These are phyloP conservation scores for Brachionus calyciflorus DNA, from an alignment of 1,140 invertebrate genomes.

Conservation along the genomic window DNA sequence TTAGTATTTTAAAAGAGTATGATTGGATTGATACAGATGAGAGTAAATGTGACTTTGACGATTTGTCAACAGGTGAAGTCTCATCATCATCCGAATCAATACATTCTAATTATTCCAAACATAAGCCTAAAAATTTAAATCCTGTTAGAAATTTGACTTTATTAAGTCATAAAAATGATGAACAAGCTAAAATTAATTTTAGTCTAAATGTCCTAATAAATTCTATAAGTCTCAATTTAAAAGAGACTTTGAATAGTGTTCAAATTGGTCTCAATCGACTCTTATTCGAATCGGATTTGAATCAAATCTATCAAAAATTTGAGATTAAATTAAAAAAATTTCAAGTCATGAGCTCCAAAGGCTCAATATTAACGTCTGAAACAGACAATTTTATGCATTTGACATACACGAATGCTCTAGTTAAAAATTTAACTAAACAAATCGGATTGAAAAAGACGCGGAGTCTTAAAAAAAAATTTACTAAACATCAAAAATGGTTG, in stretches of 20 bases:
- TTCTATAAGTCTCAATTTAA: too few species aligned
- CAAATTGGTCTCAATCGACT: neutral
- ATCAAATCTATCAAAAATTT: conserved; percentile 4
- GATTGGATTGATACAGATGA: conserved; percentile 16
- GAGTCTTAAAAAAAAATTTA: neutral
- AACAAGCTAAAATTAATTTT: conserved; percentile 14
- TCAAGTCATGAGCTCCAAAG: neutral
- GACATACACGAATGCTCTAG: neutral
- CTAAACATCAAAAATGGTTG: neutral
- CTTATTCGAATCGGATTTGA: conserved; percentile 22
- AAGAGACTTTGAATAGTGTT: too few species aligned
- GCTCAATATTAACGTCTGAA: neutral
- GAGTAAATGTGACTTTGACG: neutral
- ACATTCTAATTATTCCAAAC: neutral
- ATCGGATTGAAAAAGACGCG: neutral
- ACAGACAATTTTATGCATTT: neutral
- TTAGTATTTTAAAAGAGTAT: conserved; percentile 34
- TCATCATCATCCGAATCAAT: conserved; percentile 14
- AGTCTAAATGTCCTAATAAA: conserved; percentile 4
- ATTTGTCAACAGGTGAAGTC: neutral
- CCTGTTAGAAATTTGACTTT: conserved; percentile 2
- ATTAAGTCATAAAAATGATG: neutral
- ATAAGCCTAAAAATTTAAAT: neutral
- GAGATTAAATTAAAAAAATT: conserved; percentile 23
- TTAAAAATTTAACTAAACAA: conserved; percentile 9